Base-by-base conservation (phyloP, 2,797 vertebrate species). In the Poeciliopsis gracilis region DNA sequence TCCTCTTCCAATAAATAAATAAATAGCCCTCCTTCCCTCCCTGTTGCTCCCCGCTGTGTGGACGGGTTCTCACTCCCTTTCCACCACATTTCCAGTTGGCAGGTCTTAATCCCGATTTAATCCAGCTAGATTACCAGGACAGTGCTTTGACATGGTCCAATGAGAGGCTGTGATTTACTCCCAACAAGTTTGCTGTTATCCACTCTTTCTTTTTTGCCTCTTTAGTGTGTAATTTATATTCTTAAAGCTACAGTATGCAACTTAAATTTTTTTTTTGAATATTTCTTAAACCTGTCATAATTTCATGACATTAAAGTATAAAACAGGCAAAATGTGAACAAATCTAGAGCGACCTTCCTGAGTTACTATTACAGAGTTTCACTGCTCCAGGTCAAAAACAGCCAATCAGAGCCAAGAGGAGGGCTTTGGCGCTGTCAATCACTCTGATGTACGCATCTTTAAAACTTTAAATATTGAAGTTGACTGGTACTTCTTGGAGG, bases 71-170 rank as follows among this genome's bases (percentile, higher is more conserved):
- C 45, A 69, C 66, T 69, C 61, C 71, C 71, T 83, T 86, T 75
- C n/a, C 69, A 41, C 76, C 89, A 36, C 76, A 80, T 85, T 84
- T 76, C 75, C 70, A 85, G 80, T 79, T 28, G 47, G 57, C 72
- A 79, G 47, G 70, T 46, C 61, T 75, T 91, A 87, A 92, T 90
- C 82, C 78, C 20, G 66, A 72, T 53, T 80, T 87, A 88, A 70
- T 74, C 86, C 85, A 81, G 85, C 79, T 74, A 83, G 81, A 75
- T 69, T 11, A 57, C 41, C 43, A 63, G 53, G 61, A 41, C 70
- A 77, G 55, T 76, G 33, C n/a, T 47, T 28, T 41, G 66, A 77
- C 3, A 57, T 82, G 75, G 63, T n/a, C 75, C 77, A 28, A 51
- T 57, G 28, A 61, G 51, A 81, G 79, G 83, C 83, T 79, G 63